Evolutionary conservation across 2,888 invertebrate genomes (phyloP), one percentile per base, ranked within the genome.

Genomic region (Pteria penguin): DNA sequence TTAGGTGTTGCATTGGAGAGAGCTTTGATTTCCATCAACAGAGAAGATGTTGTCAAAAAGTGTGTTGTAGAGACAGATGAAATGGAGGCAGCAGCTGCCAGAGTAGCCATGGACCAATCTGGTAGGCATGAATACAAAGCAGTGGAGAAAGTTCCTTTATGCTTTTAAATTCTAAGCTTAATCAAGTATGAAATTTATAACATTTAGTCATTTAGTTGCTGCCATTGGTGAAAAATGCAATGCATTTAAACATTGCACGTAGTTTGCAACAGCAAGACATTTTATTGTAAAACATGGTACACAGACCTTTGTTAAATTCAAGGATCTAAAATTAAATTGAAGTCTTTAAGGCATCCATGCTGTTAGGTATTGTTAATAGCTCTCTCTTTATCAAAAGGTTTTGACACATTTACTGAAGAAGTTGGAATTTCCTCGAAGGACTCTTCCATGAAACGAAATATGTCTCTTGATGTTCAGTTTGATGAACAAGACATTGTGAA

Each of bases 11-110:
- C 95, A 4, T 93, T 98, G 85, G 97, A 98, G 92, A 94, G 95
- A 85, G 97, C 97, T 1, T 93, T 98, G 60, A 95, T 95, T 87
- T 94, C 95, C 84, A 97, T 98, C 79, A 96, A 96, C 73, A 94
- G 98, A 85, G 97, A 97, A 88, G 98, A 98, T 91, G 97, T 98
- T 69, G 96, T 97, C 86, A 95, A 95, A 82, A 95, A 96, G 86
- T 97, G 96, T 92, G 89, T 91, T 79, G 85, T 89, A 36, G 88
- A 88, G 76, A 84, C 82, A 18, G 96, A 96, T 90, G 95, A 95
- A 86, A 94, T 94, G 90, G 96, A 96, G 83, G 94, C 94, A 85
- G 95, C 94, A 22, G 93, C 95, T 75, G 95, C 95, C 0, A 94
- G 94, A 92, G 94, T 88, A 72, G 90, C 91, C 72, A 90, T 93